Evolutionary conservation across 2,888 invertebrate species (phyloP).

Genomic region (Drosophila merina): DNA sequence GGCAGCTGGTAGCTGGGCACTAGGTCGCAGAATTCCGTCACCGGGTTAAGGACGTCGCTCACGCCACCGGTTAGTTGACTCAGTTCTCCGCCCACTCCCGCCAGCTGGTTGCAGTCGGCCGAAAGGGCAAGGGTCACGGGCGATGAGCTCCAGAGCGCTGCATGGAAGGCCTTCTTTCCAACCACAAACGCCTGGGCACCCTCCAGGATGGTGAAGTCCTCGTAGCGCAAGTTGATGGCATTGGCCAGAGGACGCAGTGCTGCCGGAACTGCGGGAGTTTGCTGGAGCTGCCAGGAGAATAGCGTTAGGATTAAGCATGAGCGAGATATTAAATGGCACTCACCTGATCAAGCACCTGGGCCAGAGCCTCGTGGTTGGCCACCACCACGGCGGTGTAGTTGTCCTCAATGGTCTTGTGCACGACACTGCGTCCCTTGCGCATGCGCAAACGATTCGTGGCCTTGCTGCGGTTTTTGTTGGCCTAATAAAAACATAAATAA

Average conservation of each 20-base stretch:
- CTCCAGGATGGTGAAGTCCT: slow-evolving; percentile 88
- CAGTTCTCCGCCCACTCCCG: slow-evolving; percentile 83
- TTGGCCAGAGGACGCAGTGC: slow-evolving; percentile 89
- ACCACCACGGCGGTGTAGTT: slow-evolving; percentile 95
- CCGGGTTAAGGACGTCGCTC: slow-evolving; percentile 89
- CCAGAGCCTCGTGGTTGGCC: slow-evolving; percentile 94
- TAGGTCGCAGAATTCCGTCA: slow-evolving; percentile 92
- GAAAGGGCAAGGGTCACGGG: slow-evolving; percentile 89
- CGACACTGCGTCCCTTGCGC: slow-evolving; percentile 91
- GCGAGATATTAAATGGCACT: slow-evolving; percentile 15
- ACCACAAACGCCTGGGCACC: slow-evolving; percentile 86
- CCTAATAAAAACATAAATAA: slow-evolving; percentile 47
- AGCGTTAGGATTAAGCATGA: fast-evolving
- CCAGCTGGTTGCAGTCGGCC: slow-evolving; percentile 86
- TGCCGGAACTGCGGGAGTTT: slow-evolving; percentile 88
- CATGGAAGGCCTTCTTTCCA: slow-evolving; percentile 90
- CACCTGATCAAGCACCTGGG: slow-evolving; percentile 95
- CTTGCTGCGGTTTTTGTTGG: slow-evolving; percentile 81
- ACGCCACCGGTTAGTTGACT: slow-evolving; percentile 88
- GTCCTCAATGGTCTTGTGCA: slow-evolving; percentile 93
- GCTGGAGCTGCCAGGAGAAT: slow-evolving; percentile 86
- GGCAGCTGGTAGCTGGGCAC: slow-evolving; percentile 89
- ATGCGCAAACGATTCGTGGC: slow-evolving; percentile 88
- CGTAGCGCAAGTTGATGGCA: slow-evolving; percentile 89
- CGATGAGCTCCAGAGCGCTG: slow-evolving; percentile 89